Conservation (phyloP, 2,797 vertebrate genomes). For the Typhlichthys eigenmanni region DNA sequence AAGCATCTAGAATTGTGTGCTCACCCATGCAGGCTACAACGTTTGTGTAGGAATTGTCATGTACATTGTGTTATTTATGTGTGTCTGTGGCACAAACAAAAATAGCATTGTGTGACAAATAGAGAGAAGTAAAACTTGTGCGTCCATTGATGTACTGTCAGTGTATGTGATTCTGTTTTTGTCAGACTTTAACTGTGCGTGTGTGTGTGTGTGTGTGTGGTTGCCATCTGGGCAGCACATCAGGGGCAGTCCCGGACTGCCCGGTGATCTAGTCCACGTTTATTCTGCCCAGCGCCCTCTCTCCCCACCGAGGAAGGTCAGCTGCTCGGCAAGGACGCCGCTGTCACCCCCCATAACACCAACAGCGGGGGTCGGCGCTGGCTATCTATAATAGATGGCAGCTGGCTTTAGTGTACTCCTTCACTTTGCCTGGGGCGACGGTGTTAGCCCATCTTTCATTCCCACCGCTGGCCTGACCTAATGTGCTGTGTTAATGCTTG, state of each 20-base stretch:
- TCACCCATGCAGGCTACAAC: too few species aligned
- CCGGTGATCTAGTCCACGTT: constrained; percentile 77
- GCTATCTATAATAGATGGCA: constrained; percentile 78
- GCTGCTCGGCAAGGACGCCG: constrained; percentile 73
- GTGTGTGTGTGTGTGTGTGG: constrained; percentile 48
- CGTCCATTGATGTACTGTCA: not conserved
- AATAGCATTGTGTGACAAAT: too few species aligned
- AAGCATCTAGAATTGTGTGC: too few species aligned
- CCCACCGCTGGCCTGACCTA: constrained; percentile 68
- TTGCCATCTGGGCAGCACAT: constrained; percentile 78
- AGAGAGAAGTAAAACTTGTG: too few species aligned
- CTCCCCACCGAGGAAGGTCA: constrained; percentile 73
- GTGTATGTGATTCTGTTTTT: constrained; percentile 3
- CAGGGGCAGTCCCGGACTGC: constrained; percentile 75
- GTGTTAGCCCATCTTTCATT: constrained; percentile 74
- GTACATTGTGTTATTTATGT: not conserved
- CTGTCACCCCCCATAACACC: constrained; percentile 71
- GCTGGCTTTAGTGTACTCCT: constrained; percentile 75
- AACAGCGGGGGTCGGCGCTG: constrained; percentile 65
- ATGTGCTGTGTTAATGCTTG: constrained; percentile 77
- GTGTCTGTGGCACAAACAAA: not conserved
- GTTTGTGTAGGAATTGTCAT: not conserved
- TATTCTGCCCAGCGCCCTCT: constrained; percentile 75
- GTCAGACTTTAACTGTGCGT: constrained; percentile 7
- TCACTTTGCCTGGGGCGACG: constrained; percentile 74